phyloP scores from a whole-genome alignment of 2,113 vertebrate genomes.

The Ammodramus savannarum region DNA sequence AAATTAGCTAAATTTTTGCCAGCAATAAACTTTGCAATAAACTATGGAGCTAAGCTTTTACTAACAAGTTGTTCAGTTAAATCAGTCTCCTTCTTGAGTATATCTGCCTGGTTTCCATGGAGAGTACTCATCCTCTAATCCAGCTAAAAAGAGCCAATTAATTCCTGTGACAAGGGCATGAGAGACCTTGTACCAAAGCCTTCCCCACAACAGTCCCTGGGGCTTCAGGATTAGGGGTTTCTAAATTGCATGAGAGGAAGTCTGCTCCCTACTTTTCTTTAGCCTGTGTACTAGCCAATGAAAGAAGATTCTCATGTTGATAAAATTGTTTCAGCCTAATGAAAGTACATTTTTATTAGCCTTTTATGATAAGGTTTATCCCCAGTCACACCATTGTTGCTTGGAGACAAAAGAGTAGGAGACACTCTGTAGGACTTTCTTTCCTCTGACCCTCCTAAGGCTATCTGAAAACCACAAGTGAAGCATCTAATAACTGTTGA shows the following conservation, averaged over 20 bases:
- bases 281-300: neutral
- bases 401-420: neutral
- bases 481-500: neutral
- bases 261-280: neutral
- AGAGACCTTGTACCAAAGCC: neutral
- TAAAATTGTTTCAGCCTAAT: neutral
- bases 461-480: neutral
- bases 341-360: neutral
- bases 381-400: neutral
- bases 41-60: neutral
- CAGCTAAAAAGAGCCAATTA: neutral
- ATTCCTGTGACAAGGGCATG: neutral
- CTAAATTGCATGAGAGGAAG: neutral
- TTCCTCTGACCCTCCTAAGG: neutral
- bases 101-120: slow-evolving; percentile 19
- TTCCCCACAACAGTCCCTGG: neutral
- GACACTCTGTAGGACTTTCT: neutral
- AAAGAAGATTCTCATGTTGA: neutral
- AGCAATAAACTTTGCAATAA: neutral
- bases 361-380: neutral
- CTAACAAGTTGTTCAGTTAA: neutral
- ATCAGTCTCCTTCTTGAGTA: neutral
- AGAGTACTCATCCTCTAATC: slow-evolving; percentile 3
- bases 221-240: neutral
- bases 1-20: neutral